Conservation (phyloP, 2,113 vertebrate genomes). For the Corythornis vintsioides region DNA sequence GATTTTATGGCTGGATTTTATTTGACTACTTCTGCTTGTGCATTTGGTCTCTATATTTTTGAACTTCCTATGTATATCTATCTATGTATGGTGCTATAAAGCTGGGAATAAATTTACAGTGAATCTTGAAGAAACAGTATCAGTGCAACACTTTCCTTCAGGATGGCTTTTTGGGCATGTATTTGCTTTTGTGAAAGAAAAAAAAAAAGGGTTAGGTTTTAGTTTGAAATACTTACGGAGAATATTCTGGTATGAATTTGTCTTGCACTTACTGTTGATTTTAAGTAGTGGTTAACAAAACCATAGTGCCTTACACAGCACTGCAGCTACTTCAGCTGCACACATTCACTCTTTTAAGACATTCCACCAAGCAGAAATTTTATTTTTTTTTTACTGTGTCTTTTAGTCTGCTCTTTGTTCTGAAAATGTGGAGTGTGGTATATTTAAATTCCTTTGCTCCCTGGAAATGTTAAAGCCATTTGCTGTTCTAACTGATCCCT, state of each 20-base stretch:
- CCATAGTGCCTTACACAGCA: neutral
- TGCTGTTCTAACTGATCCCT: constrained; percentile 67
- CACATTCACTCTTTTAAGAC: neutral
- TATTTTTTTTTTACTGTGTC: neutral
- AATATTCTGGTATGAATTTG: neutral
- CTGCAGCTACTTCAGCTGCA: neutral
- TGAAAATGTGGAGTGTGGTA: neutral
- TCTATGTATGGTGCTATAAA: neutral
- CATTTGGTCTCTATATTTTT: neutral
- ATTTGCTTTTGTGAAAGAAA: neutral
- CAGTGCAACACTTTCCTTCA: neutral
- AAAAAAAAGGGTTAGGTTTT: neutral
- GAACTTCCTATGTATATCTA: neutral
- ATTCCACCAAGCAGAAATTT: neutral
- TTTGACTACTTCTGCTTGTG: constrained; percentile 4
- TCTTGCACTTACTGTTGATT: neutral
- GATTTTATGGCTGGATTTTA: neutral
- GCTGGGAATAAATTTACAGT: neutral
- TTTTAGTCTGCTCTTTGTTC: constrained; percentile 39
- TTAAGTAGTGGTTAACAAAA: neutral
- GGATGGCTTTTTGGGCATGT: neutral
- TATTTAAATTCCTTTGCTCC: constrained; percentile 47
- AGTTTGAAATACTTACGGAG: neutral
- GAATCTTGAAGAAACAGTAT: neutral
- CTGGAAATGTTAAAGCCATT: constrained; percentile 58